Evolutionary conservation across 2,113 vertebrate genomes (phyloP).

Genomic region (Phainopepla nitens): DNA sequence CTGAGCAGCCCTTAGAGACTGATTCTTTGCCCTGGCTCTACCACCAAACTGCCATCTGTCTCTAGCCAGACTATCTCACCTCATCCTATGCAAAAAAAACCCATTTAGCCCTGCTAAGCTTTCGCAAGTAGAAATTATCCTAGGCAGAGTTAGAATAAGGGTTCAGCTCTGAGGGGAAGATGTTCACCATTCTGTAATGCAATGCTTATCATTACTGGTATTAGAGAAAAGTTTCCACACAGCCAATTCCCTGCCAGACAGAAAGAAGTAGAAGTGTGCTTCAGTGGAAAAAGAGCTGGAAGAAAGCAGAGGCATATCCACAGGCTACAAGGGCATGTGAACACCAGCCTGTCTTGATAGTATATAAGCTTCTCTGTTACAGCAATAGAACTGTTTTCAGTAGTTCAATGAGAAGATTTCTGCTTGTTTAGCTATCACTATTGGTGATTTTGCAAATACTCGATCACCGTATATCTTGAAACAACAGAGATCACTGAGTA

Average conservation of each 20-base stretch:
- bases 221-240: neutral
- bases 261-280: neutral
- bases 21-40: neutral
- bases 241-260: neutral
- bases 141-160: neutral
- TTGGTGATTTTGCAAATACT: neutral
- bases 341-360: neutral
- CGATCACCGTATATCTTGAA: neutral
- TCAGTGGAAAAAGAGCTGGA: neutral
- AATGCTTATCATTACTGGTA: neutral
- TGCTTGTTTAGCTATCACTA: neutral
- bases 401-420: neutral
- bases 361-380: neutral
- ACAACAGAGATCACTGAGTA: neutral
- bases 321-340: neutral
- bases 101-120: neutral
- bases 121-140: neutral
- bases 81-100: rapidly evolving
- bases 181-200: neutral
- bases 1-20: neutral
- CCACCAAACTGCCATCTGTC: neutral
- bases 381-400: neutral
- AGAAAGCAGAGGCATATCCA: neutral
- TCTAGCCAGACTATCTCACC: neutral
- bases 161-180: neutral